Evolutionary conservation across 2,888 invertebrate genomes (phyloP).

Genomic region (Leptopilina myrica): DNA sequence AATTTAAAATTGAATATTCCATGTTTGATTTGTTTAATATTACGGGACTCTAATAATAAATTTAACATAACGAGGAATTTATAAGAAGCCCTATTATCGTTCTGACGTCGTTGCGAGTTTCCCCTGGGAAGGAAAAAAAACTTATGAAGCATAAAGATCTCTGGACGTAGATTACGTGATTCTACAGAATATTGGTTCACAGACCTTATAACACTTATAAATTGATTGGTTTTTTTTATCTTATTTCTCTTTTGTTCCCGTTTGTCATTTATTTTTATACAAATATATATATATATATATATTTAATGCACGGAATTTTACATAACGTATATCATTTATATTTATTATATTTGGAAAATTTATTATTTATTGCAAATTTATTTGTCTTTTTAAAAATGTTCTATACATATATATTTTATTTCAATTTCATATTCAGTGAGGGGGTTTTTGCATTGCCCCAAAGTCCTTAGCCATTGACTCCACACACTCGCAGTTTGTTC

Average conservation of each 20-base stretch:
- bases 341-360: not conserved
- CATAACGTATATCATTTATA: too few species aligned
- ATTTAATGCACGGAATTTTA: too few species aligned
- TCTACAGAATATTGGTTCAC: conserved; percentile 13
- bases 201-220: conserved; percentile 18
- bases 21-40: not conserved
- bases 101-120: conserved; percentile 6
- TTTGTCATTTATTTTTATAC: too few species aligned
- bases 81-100: conserved; percentile 32
- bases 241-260: not conserved
- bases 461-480: not conserved
- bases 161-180: not conserved
- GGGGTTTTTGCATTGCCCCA: not conserved
- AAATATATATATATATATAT: too few species aligned
- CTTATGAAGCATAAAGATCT: conserved; percentile 34
- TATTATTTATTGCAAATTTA: not conserved
- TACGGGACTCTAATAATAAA: not conserved
- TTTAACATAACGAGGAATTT: conserved; percentile 8
- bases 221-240: conserved; percentile 16
- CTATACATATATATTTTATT: not conserved
- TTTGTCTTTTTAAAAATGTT: not conserved
- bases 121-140: conserved; percentile 5
- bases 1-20: too few species aligned
- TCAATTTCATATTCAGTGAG: not conserved
- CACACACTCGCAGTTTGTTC: not conserved